These are phyloP conservation scores for Anodontia alba DNA, from an alignment of 2,888 invertebrate species.

Conservation along the genomic window DNA sequence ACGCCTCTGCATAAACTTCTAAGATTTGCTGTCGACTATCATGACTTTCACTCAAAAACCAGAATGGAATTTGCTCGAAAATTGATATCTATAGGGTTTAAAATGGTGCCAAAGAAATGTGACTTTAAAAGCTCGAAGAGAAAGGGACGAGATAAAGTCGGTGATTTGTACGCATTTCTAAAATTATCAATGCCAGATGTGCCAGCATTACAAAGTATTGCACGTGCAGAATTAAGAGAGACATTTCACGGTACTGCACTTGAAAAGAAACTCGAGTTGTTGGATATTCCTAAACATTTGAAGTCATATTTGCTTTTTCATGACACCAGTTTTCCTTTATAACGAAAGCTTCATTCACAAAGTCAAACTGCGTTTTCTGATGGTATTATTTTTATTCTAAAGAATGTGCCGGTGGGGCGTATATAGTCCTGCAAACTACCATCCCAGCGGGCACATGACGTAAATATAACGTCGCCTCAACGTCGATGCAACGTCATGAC, in stretches of 20 bases:
- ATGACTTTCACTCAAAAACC: slow-evolving; percentile 66
- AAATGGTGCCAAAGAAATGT: slow-evolving; percentile 11
- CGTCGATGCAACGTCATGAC: too few species aligned
- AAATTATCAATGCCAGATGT: slow-evolving; percentile 25
- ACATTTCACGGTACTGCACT: slow-evolving; percentile 24
- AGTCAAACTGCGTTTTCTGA: too few species aligned
- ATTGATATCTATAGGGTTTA: slow-evolving; percentile 65
- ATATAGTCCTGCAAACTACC: too few species aligned
- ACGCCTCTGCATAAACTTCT: slow-evolving; percentile 68
- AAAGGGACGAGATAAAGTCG: slow-evolving; percentile 53
- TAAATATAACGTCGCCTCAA: too few species aligned
- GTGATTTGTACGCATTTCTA: slow-evolving; percentile 52
- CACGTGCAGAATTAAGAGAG: slow-evolving; percentile 55
- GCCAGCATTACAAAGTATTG: slow-evolving; percentile 59
- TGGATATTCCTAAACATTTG: slow-evolving; percentile 59
- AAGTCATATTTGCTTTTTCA: slow-evolving; percentile 59
- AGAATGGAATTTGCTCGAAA: slow-evolving; percentile 59
- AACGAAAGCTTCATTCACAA: too few species aligned
- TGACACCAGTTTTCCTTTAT: slow-evolving; percentile 8
- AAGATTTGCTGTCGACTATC: slow-evolving; percentile 53
- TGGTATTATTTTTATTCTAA: too few species aligned
- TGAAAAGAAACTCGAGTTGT: slow-evolving; percentile 23
- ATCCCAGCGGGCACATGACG: too few species aligned
- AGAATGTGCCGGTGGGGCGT: too few species aligned
- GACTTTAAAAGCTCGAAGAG: neutral